Conservation (phyloP, 1,140 invertebrate species). For the Cydia pomonella region DNA sequence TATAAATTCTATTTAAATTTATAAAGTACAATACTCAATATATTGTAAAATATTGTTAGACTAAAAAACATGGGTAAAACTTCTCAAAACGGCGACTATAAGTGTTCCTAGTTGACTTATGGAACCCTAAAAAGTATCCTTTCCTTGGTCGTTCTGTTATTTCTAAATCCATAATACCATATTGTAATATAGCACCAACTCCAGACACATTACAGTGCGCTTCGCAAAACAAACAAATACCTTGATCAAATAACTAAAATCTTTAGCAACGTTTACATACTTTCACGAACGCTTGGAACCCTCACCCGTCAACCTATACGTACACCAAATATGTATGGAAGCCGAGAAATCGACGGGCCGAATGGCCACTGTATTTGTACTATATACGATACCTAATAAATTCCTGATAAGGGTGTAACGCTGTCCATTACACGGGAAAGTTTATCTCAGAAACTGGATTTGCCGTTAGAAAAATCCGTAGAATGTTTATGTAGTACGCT, state of each 20-base stretch:
- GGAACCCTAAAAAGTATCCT: too few species aligned
- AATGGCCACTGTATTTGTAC: constrained; percentile 34
- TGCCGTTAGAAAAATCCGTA: constrained; percentile 44
- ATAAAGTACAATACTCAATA: too few species aligned
- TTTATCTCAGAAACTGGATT: constrained; percentile 52
- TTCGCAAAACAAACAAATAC: neutral
- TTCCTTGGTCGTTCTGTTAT: neutral
- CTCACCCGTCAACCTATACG: constrained; percentile 8
- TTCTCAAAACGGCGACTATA: too few species aligned
- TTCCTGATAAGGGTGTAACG: constrained; percentile 50
- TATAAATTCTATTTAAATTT: too few species aligned
- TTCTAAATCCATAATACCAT: neutral
- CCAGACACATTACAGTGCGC: neutral
- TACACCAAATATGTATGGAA: constrained; percentile 18
- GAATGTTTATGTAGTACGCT: constrained; percentile 40
- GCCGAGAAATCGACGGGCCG: constrained; percentile 25
- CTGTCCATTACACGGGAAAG: constrained; percentile 49
- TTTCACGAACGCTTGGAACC: constrained; percentile 14
- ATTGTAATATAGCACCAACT: neutral
- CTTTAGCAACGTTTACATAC: neutral
- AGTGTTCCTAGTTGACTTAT: too few species aligned
- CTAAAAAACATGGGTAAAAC: too few species aligned
- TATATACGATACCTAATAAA: constrained; percentile 49
- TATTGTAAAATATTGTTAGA: too few species aligned
- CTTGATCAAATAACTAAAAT: neutral